Evolutionary conservation across 1,140 invertebrate species (phyloP).

Genomic region (Trypoxylus dichotomus): DNA sequence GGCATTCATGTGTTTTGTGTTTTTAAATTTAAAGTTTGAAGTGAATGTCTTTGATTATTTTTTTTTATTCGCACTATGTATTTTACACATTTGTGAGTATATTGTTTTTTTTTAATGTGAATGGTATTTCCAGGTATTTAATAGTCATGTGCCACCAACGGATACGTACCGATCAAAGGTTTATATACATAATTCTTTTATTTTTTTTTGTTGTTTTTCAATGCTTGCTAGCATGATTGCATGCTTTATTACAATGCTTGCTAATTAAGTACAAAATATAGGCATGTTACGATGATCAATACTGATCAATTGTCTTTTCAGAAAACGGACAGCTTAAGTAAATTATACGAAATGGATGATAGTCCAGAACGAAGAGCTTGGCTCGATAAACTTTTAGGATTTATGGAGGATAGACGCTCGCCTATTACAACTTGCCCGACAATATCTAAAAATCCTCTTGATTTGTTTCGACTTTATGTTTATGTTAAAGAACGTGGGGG

Average conservation of each 20-base stretch:
- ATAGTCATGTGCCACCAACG: slow-evolving; percentile 88
- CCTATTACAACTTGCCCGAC: slow-evolving; percentile 94
- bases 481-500: slow-evolving; percentile 94
- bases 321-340: slow-evolving; percentile 88
- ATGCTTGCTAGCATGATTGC: slow-evolving; percentile 47
- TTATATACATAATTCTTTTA: slow-evolving; percentile 52
- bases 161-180: slow-evolving; percentile 87
- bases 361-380: slow-evolving; percentile 87
- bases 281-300: neutral
- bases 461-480: slow-evolving; percentile 94
- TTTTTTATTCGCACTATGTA: too few relatives aligned
- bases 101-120: slow-evolving; percentile 31
- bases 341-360: slow-evolving; percentile 96
- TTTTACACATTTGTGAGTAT: neutral
- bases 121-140: slow-evolving; percentile 78
- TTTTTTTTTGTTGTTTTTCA: slow-evolving; percentile 33
- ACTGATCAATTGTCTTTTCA: slow-evolving; percentile 51
- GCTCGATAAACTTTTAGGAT: slow-evolving; percentile 88
- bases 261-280: neutral
- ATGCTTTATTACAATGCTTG: slow-evolving; percentile 37
- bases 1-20: too few relatives aligned
- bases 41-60: too few relatives aligned
- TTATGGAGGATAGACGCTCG: slow-evolving; percentile 91
- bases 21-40: too few relatives aligned
- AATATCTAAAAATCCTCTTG: slow-evolving; percentile 96